Evolutionary conservation across 1,140 invertebrate genomes (phyloP).

Genomic region (Drosophila sp.): DNA sequence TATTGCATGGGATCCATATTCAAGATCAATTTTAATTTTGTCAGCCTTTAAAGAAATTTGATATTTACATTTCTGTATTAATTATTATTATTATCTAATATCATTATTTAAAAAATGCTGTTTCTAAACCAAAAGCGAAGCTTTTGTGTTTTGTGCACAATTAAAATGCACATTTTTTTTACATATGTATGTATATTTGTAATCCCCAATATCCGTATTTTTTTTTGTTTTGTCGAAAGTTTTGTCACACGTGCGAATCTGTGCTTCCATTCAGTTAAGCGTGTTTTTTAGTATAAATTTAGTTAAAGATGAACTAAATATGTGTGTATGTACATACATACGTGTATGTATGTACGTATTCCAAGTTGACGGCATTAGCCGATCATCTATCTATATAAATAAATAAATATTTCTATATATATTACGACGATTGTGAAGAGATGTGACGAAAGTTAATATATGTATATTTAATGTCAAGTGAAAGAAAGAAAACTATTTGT

Average conservation of each 20-base stretch:
- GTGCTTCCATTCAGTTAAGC: constrained; percentile 84
- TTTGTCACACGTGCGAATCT: constrained; percentile 78
- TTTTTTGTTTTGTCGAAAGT: constrained; percentile 55
- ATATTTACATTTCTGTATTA: constrained; percentile 2
- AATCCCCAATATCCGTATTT: constrained; percentile 11
- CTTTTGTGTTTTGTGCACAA: background rate
- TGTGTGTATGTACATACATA: constrained; percentile 29
- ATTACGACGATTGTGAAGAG: constrained; percentile 36
- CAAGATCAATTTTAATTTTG: no score
- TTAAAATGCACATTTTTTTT: no score
- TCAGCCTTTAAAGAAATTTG: no score
- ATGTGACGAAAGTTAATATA: constrained; percentile 58
- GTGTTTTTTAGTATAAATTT: constrained; percentile 82
- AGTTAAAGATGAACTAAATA: constrained; percentile 63
- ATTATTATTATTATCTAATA: constrained; percentile 21
- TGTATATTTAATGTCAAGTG: constrained; percentile 82
- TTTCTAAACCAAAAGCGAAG: constrained; percentile 29
- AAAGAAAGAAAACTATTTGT: constrained; percentile 78
- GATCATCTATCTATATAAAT: constrained; percentile 29
- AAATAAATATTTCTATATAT: constrained; percentile 47
- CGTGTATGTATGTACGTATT: constrained; percentile 35
- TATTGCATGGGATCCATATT: no score
- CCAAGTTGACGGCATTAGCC: constrained; percentile 7
- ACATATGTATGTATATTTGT: no score
- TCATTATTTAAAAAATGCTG: constrained; percentile 7